Conservation (phyloP, 2,797 vertebrate genomes). For the Chiloscyllium punctatum region DNA sequence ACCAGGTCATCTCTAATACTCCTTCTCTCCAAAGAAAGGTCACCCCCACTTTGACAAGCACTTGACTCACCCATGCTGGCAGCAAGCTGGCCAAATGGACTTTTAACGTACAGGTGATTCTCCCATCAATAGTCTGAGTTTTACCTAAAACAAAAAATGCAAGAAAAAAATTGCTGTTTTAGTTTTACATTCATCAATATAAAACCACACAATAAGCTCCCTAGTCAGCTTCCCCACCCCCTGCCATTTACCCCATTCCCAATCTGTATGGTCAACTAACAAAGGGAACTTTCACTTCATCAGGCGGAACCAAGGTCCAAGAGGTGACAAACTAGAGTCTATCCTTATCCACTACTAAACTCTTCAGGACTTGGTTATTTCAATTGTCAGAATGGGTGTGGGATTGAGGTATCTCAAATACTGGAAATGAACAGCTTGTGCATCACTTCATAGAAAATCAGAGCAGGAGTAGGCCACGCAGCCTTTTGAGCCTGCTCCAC, state of each 20-base stretch:
- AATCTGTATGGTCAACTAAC: background rate
- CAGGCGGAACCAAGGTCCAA: background rate
- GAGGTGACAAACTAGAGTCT: background rate
- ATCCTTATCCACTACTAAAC: background rate
- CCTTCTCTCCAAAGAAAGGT: slow-evolving; percentile 32
- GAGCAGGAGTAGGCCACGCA: too few species aligned
- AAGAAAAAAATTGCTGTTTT: background rate
- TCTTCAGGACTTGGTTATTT: background rate
- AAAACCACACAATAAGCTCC: background rate
- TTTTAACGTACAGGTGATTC: slow-evolving; percentile 70
- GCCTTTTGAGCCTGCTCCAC: too few species aligned
- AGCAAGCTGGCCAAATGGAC: slow-evolving; percentile 66
- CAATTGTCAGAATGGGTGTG: background rate
- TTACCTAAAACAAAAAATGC: slow-evolving; percentile 55
- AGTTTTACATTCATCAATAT: background rate
- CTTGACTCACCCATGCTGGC: slow-evolving; percentile 77
- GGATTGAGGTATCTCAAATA: background rate
- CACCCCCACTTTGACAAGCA: slow-evolving; percentile 14
- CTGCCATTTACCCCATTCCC: background rate
- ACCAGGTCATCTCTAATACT: slow-evolving; percentile 29
- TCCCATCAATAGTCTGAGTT: slow-evolving; percentile 77
- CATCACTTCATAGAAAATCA: background rate
- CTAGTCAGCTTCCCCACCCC: too few species aligned
- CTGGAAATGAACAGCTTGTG: background rate
- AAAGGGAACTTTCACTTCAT: background rate